These are phyloP conservation scores for Salpingus planirostris DNA, from an alignment of 2,888 invertebrate genomes.

Conservation along the genomic window DNA sequence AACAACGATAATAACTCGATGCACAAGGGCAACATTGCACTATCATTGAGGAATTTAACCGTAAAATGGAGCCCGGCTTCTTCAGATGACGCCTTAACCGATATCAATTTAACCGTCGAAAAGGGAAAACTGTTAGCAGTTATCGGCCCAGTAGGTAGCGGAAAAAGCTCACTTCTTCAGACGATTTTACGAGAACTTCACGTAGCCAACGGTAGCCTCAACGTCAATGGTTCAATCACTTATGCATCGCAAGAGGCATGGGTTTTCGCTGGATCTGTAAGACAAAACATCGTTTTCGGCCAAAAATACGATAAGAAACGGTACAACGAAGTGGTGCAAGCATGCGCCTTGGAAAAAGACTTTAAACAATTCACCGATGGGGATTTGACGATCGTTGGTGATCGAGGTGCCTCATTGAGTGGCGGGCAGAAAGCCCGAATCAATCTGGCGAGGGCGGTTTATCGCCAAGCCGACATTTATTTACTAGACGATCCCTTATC, in stretches of 20 bases:
- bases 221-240: conserved; percentile 54
- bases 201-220: conserved; percentile 50
- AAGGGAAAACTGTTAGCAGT: conserved; percentile 42
- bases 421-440: conserved; percentile 77
- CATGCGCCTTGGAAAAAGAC: conserved; percentile 64
- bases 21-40: conserved; percentile 9
- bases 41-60: conserved; percentile 29
- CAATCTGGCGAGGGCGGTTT: conserved; percentile 60
- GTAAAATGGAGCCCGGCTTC: conserved; percentile 35
- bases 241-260: conserved; percentile 83
- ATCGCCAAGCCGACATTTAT: conserved; percentile 66
- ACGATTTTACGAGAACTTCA: conserved; percentile 62
- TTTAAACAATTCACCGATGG: conserved; percentile 62
- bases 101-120: conserved; percentile 28
- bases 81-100: conserved; percentile 32
- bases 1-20: conserved; percentile 23
- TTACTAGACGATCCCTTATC: conserved; percentile 77
- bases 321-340: conserved; percentile 51
- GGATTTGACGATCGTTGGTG: conserved; percentile 72
- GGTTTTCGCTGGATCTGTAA: conserved; percentile 67
- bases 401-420: conserved; percentile 66
- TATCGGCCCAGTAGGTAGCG: conserved; percentile 52
- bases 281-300: conserved; percentile 84
- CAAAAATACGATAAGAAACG: conserved; percentile 51
- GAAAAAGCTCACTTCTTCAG: conserved; percentile 60